Evolutionary conservation across 2,113 vertebrate species (phyloP), one percentile per base, ranked within the genome.

Genomic region (Ondatra zibethicus): DNA sequence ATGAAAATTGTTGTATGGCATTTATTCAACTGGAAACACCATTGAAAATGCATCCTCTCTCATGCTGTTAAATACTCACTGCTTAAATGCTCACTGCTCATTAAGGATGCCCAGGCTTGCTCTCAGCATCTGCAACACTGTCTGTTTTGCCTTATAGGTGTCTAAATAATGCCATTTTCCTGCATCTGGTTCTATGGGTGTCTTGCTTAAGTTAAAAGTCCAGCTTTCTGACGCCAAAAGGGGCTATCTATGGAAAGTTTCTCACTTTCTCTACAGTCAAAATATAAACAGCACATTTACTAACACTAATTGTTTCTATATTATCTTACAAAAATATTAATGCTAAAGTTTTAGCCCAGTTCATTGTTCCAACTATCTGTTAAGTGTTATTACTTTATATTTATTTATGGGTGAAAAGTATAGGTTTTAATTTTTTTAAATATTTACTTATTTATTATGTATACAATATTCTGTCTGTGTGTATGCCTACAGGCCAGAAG

Each of bases 1-100:
- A 36, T 97, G 84, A 68, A 93, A 97, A 93, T 94, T 88, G 19
- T 73, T 91, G 63, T 91, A 90, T 93, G 84, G 63, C 89, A 96
- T 77, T 12, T 21, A 94, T 66, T 50, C 84, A 72, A 6, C 75
- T 97, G 27, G 45, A 61, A 97, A 84, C 55, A 88, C 55, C 63
- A 39, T n/a, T 52, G 65, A 94, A 88, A 89, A 66, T 66, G 45
- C 45, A 25, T 77, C 65, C 33, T 58, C 42, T 66, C 92, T 85
- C 76, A 78, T n/a, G 63, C 66, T 89, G 63, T 36, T 91, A 75
- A 80, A 36, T 85, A 33, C 27, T 88, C 55, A 68, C 14, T 78
- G 52, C 66, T 84, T 90, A 73, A 78, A 33, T 84, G 36, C 25
- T 88, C 55, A 70, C 12, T 80, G 52, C 66, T 85, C 33, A 29